Evolutionary conservation across 2,113 vertebrate species (phyloP).

Genomic region (Malurus cyaneus): DNA sequence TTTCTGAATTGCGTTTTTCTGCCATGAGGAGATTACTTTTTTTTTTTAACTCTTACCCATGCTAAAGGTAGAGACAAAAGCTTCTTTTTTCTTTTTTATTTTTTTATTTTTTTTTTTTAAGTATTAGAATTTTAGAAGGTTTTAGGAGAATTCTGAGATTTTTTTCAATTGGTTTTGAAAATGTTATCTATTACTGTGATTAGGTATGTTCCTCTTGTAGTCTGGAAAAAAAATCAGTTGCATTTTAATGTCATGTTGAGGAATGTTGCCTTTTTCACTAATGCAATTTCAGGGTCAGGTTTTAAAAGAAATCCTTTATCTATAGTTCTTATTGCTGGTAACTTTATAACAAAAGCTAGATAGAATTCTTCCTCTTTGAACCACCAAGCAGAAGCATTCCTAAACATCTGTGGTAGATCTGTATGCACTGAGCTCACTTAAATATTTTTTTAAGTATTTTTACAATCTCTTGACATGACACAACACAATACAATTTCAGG

Average conservation of each 20-base stretch:
- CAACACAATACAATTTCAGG: neutral
- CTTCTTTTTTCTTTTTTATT: neutral
- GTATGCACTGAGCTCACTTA: neutral
- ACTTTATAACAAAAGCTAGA: neutral
- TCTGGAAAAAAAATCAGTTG: neutral
- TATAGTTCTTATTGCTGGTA: neutral
- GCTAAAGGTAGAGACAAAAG: neutral
- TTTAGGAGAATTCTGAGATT: neutral
- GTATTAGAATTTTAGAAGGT: neutral
- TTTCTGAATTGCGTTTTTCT: neutral
- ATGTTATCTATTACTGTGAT: neutral
- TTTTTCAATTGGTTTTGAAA: neutral
- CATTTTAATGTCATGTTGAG: neutral
- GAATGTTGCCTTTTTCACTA: neutral
- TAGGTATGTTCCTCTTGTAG: neutral
- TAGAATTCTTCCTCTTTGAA: neutral
- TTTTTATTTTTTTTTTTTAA: neutral
- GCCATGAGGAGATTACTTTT: neutral
- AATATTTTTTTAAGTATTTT: neutral
- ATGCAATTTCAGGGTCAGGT: neutral
- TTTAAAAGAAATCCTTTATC: neutral
- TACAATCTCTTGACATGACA: neutral
- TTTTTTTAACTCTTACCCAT: neutral
- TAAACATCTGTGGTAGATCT: neutral
- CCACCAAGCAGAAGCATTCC: neutral